Conservation (phyloP, 1,140 invertebrate species). For the Cydia strobilella region DNA sequence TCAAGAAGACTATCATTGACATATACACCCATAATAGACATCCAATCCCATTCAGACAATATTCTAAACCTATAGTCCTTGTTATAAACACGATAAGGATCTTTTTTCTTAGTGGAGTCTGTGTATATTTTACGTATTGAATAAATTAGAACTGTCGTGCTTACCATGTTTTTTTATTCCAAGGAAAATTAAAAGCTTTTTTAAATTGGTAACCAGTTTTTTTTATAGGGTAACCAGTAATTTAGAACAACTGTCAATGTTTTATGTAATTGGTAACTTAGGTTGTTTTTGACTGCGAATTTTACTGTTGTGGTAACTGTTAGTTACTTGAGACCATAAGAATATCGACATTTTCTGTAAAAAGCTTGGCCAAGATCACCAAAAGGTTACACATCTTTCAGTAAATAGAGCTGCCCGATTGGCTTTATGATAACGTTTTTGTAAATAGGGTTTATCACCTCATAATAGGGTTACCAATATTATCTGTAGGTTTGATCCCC, state of each 20-base stretch:
- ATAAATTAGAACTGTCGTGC: neutral
- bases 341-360: neutral
- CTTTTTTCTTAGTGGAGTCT: constrained; percentile 12
- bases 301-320: neutral
- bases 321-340: neutral
- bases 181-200: neutral
- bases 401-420: neutral
- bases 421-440: neutral
- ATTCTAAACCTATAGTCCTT: neutral
- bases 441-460: neutral
- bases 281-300: neutral
- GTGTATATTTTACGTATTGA: neutral
- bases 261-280: neutral
- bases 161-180: neutral
- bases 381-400: neutral
- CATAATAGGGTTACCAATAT: neutral
- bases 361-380: neutral
- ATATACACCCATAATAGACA: constrained; percentile 3
- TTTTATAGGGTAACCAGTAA: neutral
- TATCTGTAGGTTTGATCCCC: no score
- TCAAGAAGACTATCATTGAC: constrained; percentile 6
- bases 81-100: neutral
- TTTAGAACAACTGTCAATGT: no score
- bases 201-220: no score
- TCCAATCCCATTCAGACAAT: neutral